Evolutionary conservation across 2,888 invertebrate species (phyloP), one percentile per base, ranked within the genome.

Genomic region (Heliconius aoede): DNA sequence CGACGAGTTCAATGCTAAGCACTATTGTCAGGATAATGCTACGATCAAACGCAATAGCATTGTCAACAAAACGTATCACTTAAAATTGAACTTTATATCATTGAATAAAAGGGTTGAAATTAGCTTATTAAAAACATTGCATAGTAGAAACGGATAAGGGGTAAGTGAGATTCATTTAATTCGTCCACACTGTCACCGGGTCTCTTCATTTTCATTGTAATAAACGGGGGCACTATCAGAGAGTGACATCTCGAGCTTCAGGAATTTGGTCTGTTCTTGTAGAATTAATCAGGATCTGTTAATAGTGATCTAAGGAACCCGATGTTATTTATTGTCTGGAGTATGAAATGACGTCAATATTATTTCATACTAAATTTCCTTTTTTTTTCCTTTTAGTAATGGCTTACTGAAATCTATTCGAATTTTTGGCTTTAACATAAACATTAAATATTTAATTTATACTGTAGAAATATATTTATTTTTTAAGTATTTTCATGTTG

Each of bases 1-100:
- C 90, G 91, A 89, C 88, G 86, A 89, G 91, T 90, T 90, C 91
- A 91, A 90, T 91, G 87, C 89, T 86, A 89, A 90, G 91, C 91
- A 92, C 94, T 92, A 93, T 93, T 92, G 91, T 92, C 88, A 89
- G 87, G 91, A 92, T 93, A 94, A 94, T 93, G 88, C 93, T 87
- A 84, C 92, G 91, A 91, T 93, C 93, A 94, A 92, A 93, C 90
- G 91, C 88, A 90, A 87, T 88, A 86, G 89, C 86, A 88, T 92
- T 93, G 91, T 91, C 86, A 85, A 78, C 76, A 68, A 69, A 73
- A 1, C 1, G 64, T 55, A 51, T 60, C 21, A 69, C 30, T 7
- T 36, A 21, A 83, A 83, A 85, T 77, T 82, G n/a, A 75, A 83
- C 86, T 84, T 82, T 90, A 81, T 58, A 0, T 0, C 0, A 0